Evolutionary conservation across 2,797 vertebrate species (phyloP).

Genomic region (Pseudochirops cupreus): DNA sequence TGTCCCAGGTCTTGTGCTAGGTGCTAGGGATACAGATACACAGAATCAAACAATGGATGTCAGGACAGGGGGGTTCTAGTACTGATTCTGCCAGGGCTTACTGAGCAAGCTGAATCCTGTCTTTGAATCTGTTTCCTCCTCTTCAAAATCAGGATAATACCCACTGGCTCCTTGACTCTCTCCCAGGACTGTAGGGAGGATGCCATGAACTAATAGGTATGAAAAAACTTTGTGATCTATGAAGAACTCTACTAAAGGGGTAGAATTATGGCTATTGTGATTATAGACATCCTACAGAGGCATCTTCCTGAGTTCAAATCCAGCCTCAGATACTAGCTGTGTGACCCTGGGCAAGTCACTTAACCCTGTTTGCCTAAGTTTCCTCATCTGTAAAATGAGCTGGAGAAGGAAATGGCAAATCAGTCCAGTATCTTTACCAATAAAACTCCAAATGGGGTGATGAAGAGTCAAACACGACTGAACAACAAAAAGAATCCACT

Average conservation of each 20-base stretch:
- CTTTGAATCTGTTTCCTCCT: not conserved
- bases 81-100: not conserved
- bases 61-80: not conserved
- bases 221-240: not conserved
- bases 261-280: not conserved
- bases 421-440: not conserved
- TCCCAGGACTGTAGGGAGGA: not conserved
- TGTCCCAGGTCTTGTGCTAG: not conserved
- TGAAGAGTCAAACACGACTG: not conserved
- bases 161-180: not conserved
- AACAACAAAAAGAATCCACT: not conserved
- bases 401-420: not conserved
- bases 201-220: not conserved
- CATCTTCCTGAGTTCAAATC: not conserved
- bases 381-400: not conserved
- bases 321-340: not conserved
- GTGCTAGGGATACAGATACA: not conserved
- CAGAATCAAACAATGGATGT: not conserved
- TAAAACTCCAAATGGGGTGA: no score
- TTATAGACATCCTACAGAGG: not conserved
- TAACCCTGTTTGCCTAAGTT: not conserved
- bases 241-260: not conserved
- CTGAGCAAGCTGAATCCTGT: not conserved
- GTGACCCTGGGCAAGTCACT: not conserved
- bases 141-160: not conserved